A percentile compares a stretch with the other conserved stretches of the same genome.
Conservation (phyloP, 2,113 vertebrate genomes). For the Nesoenas mayeri region DNA sequence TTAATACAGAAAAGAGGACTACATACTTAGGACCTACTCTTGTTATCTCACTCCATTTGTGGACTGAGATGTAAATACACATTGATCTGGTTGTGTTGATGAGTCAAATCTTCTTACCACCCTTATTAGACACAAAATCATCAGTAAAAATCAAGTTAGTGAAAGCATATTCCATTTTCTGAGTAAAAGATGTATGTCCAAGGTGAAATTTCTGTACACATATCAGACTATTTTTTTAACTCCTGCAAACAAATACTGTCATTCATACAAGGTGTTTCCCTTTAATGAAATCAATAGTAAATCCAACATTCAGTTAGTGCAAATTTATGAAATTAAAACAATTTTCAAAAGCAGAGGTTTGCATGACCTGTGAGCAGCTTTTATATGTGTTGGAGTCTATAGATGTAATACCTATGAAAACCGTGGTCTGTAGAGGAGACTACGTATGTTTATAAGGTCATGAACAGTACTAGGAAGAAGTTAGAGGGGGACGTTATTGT, state of each 20-base stretch:
- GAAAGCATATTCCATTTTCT: not conserved
- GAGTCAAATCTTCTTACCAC: not conserved
- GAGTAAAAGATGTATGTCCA: not conserved
- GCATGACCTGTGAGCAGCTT: not conserved
- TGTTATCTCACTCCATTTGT: not conserved
- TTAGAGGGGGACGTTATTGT: not conserved
- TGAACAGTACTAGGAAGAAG: not conserved
- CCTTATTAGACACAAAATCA: accelerated
- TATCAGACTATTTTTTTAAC: not conserved
- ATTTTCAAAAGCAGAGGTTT: not conserved
- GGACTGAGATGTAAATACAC: not conserved
- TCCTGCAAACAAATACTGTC: not conserved
- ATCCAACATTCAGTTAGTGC: not conserved
- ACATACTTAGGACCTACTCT: not conserved
- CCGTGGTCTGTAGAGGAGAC: not conserved
- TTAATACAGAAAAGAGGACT: not conserved
- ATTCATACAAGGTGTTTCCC: not conserved
- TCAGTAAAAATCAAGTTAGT: not conserved
- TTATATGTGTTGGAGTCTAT: not conserved
- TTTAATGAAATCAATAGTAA: not conserved
- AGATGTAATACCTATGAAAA: not conserved
- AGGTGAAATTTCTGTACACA: not conserved
- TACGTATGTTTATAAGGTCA: not conserved
- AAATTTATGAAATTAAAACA: not conserved
- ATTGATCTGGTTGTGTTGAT: not conserved